Base-by-base conservation (phyloP, 2,888 invertebrate species). In the Aporophyla nigra region DNA sequence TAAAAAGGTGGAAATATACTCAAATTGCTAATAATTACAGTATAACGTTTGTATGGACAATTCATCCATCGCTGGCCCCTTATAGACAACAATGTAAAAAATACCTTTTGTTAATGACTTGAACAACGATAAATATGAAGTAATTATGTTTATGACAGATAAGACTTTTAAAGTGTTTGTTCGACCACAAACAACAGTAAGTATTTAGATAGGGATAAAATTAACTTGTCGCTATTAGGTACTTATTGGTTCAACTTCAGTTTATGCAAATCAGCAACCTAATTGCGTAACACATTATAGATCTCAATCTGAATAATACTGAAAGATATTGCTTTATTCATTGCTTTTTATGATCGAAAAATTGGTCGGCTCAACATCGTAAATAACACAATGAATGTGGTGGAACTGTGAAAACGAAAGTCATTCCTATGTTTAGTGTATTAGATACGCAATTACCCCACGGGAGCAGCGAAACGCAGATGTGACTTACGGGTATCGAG, bases 31-130 rank as follows among this genome's bases (percentile, higher is more conserved):
- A 33, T 2, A 33, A 33, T 33, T 33, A 2, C 33, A 33, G 33
- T 3, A 33, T 33, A 2, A 33, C 33, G 33, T 33, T 33, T 33
- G 33, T 33, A 33, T 33, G 33, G 33, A 33, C 33, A 33, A 1
- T 33, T 33, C 33, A 33, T 33, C 33, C 33, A 3, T 3, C 33
- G 33, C 33, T 33, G 33, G 33, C 33, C 66, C 33, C 58, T 62
- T 70, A 78, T 53, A 79, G 84, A 81, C 43, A 78, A 81, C 63
- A 71, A 59, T 67, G 58, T 67, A 67, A 63, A 73, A 71, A 67
- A 82, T 67, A 63, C 59, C 54, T 53, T 71, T 63, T 24, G 27
- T 71, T 68, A 63, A 58, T 72, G 21, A 12, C 19, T 73, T 33
- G 9, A 71, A 68, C 84, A 74, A 67, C 67, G 40, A 54, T 19